Conservation (phyloP, 2,113 vertebrate genomes). For the Colinus virginianus region DNA sequence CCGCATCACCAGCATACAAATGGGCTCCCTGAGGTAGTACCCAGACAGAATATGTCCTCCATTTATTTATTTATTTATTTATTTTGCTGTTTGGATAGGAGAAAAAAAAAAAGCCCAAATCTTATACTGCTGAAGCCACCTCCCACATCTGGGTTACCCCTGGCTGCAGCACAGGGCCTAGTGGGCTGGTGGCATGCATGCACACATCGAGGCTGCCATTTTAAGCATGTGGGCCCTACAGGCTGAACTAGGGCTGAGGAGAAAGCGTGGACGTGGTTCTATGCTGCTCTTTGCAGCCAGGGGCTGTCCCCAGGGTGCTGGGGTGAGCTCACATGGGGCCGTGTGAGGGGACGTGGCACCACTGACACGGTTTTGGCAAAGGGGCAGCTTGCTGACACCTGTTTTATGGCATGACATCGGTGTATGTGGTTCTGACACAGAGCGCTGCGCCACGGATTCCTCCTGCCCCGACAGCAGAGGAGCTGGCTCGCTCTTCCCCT, state of each 20-base stretch:
- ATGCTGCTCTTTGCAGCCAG: background rate
- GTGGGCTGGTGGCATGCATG: no score
- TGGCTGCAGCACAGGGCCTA: background rate
- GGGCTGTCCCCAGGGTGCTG: background rate
- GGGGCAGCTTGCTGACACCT: background rate
- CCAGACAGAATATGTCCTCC: background rate
- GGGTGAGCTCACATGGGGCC: background rate
- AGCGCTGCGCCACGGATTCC: background rate
- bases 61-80: no score
- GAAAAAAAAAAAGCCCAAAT: background rate
- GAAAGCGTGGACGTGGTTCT: background rate
- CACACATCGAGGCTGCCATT: background rate
- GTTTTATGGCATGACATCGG: background rate
- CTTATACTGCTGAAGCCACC: background rate
- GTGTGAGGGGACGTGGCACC: background rate
- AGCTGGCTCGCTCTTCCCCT: background rate
- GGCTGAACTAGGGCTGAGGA: background rate
- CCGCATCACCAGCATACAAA: constrained; percentile 92
- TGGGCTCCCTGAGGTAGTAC: constrained; percentile 61
- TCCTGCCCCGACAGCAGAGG: background rate
- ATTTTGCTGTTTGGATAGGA: background rate
- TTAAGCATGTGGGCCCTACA: background rate
- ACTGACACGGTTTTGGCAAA: background rate
- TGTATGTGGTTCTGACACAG: rapidly evolving
- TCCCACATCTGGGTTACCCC: background rate